These are phyloP conservation scores for Psammodynastes pulverulentus DNA, from an alignment of 2,113 vertebrate species.

Conservation along the genomic window DNA sequence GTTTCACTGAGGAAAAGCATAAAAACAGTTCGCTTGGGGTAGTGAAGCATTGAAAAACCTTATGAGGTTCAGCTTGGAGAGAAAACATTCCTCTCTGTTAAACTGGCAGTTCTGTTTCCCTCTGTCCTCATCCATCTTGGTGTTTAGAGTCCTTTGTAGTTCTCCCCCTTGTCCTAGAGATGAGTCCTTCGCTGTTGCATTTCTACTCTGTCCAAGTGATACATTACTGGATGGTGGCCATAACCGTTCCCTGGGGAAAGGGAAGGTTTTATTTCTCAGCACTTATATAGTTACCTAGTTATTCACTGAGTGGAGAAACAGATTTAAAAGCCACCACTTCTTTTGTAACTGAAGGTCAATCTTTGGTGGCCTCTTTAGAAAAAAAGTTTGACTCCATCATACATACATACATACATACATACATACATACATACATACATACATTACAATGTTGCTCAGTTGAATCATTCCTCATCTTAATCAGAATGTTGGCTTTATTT, in stretches of 20 bases:
- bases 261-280: background rate
- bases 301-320: background rate
- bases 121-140: accelerated
- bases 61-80: constrained; percentile 9
- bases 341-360: background rate
- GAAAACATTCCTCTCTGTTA: constrained; percentile 13
- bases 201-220: background rate
- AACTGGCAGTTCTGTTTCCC: background rate
- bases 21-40: background rate
- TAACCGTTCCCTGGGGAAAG: background rate
- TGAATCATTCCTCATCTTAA: background rate
- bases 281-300: accelerated
- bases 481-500: background rate
- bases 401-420: too few relatives aligned
- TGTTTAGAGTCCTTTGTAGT: background rate
- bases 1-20: constrained; percentile 12
- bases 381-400: background rate
- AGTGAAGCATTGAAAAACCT: accelerated
- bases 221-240: background rate
- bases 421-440: too few relatives aligned
- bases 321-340: background rate
- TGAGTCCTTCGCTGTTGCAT: background rate
- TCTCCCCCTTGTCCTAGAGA: background rate
- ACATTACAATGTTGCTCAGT: background rate
- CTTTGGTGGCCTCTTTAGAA: background rate